Base-by-base conservation (phyloP, 92 coral and sea anemone species). In the Bergia puertoricense region DNA sequence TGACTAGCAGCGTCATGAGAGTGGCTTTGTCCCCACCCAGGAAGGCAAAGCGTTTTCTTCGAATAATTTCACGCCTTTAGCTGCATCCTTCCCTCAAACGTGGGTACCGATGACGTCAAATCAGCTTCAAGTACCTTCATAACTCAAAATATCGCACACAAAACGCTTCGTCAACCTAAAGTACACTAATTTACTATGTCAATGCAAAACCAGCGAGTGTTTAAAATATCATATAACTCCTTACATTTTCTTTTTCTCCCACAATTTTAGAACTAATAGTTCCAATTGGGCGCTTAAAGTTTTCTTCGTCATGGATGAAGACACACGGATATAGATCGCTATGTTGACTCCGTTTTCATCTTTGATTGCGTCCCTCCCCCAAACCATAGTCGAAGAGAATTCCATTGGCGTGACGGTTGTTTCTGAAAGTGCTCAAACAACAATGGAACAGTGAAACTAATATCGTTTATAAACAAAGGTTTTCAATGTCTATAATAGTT, bases 41-140 rank as follows among this genome's bases (percentile, higher is more conserved):
- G 83, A 79, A 79, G 69, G 71, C 16, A 51, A 22, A 13, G 9
- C 69, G 71, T 79, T 79, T 30, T 3, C 14, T 54, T 30, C 77
- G 77, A 73, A 40, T 37, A 8, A 73, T 73, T 73, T 73, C 77
- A 73, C 77, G 77, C 77, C 77, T 73, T 79, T 62, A 23, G 41
- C 43, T 37, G 57, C 37, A 79, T 79, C 69, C 69, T 79, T 79
- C 37, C 83, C 41, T 54, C 83, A 43, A 78, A 20, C 62, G 5
- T 48, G 68, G 83, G 83, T 54, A 48, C 1, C 15, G 69, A 79
- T 79, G 83, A 79, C 83, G 83, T 79, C 83, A 79, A 78, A 51
- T 40, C 42, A 11, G 62, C 37, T 57, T 79, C 59, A 79, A 79
- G 83, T 79, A 50, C 83, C 54, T 79, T 79, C 67, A 50, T 30